Base-by-base conservation (phyloP, 1,140 invertebrate genomes). In the Brachionus plicatilis region DNA sequence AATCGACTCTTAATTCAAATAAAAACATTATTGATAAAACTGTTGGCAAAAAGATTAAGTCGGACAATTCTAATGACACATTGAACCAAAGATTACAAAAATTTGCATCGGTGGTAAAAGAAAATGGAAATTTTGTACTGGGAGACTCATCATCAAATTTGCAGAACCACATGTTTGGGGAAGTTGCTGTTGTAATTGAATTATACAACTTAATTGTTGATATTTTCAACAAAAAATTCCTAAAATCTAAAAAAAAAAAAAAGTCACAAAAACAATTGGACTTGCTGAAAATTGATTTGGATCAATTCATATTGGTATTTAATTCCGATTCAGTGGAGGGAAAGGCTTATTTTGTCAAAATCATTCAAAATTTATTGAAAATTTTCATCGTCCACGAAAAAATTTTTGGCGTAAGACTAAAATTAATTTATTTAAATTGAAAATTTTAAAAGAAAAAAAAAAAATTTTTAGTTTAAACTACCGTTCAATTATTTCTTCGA, bases 151-250 rank as follows among this genome's bases (percentile, higher is more conserved):
- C 9, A 9, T 17, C 68, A 41, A 72, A 17, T 14, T 50, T 76
- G 43, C 43, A 76, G 17, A 76, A 76, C 14, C 27, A 50, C 27
- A 76, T 76, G 72, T 76, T 76, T 27, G 72, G 72, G 1, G 72
- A 76, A 27, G 17, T 76, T 11, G 72, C 72, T 29, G n/a, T n/a
- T 50, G 12, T 76, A 47, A 53, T 76, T 5, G 72, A 76, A 50
- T 76, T 50, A 20, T 76, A 76, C n/a, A 53, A 76, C 9, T 50
- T 47, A 50, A 3, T 53, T 1, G 43, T n/a, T 29, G 12, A 50
- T 3, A 50, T 76, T 27, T 76, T 27, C 24, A 37, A 20, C 12
- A 47, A 50, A 29, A 76, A 29, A 5, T 9, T 8, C 14, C 47
- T 33, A 27, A 76, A 50, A 24, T 27, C 5, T 29, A 37, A 24